Percentiles rank a stretch among this genome's conserved stretches.
phyloP scores from a whole-genome alignment of 2,888 invertebrate species.

The Mongoloraphidia duomilia region DNA sequence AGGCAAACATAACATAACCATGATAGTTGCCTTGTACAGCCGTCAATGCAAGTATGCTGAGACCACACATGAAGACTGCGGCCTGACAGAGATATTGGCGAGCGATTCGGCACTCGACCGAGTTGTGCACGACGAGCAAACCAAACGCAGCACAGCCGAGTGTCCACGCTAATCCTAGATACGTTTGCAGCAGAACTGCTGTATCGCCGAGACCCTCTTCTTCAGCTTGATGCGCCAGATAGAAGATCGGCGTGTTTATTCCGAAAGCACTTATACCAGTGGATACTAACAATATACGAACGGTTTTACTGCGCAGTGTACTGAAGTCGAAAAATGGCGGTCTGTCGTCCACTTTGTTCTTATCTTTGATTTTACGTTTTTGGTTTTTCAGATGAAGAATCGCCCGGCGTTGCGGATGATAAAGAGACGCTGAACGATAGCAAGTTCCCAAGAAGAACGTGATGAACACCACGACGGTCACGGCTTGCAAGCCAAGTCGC shows the following conservation, averaged over 20 bases:
- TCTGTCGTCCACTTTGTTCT: conserved; percentile 59
- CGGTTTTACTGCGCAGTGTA: conserved; percentile 69
- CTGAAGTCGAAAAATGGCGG: conserved; percentile 79
- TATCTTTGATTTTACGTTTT: conserved; percentile 69
- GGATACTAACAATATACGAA: conserved; percentile 66
- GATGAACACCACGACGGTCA: conserved; percentile 69
- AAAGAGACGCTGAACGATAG: conserved; percentile 76
- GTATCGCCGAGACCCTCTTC: conserved; percentile 47
- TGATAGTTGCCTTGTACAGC: conserved; percentile 62
- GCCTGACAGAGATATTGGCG: conserved; percentile 74
- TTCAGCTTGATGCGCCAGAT: conserved; percentile 66
- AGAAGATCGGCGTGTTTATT: conserved; percentile 73
- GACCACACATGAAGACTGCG: conserved; percentile 62
- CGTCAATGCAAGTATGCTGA: conserved; percentile 62
- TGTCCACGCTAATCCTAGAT: conserved; percentile 70
- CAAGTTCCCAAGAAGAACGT: conserved; percentile 77
- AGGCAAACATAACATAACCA: conserved; percentile 66
- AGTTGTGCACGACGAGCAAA: conserved; percentile 66
- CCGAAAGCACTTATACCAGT: conserved; percentile 70
- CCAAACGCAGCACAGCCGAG: conserved; percentile 71
- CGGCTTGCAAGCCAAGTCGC: conserved; percentile 70
- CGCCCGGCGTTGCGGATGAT: conserved; percentile 75
- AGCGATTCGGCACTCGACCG: conserved; percentile 71
- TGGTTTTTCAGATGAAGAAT: conserved; percentile 82
- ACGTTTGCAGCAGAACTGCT: conserved; percentile 45